phyloP scores from a whole-genome alignment of 2,797 vertebrate genomes.

The Tarsius wallacei region DNA sequence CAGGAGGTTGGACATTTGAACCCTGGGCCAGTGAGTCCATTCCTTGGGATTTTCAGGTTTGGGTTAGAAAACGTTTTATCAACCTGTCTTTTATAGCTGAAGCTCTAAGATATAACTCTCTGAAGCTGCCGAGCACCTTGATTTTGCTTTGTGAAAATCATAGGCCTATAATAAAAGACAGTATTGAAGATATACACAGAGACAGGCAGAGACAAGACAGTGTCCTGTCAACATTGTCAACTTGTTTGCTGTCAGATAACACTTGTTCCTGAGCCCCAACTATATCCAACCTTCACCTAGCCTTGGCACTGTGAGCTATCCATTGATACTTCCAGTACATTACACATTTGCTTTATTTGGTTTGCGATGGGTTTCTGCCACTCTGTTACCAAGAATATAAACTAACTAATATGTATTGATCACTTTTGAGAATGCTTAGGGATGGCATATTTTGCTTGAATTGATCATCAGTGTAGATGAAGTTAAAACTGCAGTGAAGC shows the following conservation, averaged over 20 bases:
- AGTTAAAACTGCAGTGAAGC: slow-evolving; percentile 23
- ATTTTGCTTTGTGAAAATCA: background rate
- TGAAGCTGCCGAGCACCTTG: background rate
- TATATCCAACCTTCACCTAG: background rate
- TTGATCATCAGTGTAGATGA: slow-evolving; percentile 1
- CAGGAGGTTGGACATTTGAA: background rate
- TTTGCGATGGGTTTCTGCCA: background rate
- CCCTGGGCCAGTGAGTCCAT: background rate
- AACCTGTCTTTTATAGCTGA: background rate
- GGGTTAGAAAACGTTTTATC: background rate
- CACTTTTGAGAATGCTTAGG: background rate
- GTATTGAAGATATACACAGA: background rate
- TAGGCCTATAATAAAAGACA: background rate
- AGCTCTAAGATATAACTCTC: background rate
- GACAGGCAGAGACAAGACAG: background rate
- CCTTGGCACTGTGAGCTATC: background rate
- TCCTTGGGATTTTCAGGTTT: background rate
- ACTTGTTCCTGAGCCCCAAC: background rate
- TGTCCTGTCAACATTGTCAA: background rate
- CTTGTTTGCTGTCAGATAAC: background rate
- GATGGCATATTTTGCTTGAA: slow-evolving; percentile 28
- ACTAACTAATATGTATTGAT: background rate
- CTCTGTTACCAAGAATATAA: slow-evolving; percentile 33
- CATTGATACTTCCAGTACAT: background rate
- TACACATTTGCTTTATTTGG: background rate